Base-by-base conservation (phyloP, 2,113 vertebrate genomes). In the Vireo altiloquus region DNA sequence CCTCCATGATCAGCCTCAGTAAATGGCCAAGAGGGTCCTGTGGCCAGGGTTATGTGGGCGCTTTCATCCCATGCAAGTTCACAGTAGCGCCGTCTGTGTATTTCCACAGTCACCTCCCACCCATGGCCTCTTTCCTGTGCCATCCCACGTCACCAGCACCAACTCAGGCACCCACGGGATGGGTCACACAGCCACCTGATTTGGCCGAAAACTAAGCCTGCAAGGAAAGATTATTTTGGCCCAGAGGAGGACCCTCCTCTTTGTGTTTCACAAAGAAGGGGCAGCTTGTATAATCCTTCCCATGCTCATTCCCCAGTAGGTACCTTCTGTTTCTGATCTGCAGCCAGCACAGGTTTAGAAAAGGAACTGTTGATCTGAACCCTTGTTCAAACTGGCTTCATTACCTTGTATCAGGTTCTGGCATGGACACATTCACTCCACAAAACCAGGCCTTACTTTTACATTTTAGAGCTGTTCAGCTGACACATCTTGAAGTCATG, bases 81-180 rank as follows among this genome's bases (percentile, higher is more conserved):
- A 2, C 46, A 31, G 46, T 2, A 68, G 81, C 54, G 56, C 31
- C 0, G 0, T 17, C 15, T n/a, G 39, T 6, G 0, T 15, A 31
- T 52, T 89, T 44, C 46, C 46, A 76, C 1, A 1, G 40, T 53
- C 2, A 4, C 40, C 0, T 0, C 63, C 64, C 53, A 25, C n/a
- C 49, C 11, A 0, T 15, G 59, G 50, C 47, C 52, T 78, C 69
- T 9, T 50, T 61, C 33, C 39, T 63, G 9, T 3, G 1, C 49
- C 3, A 0, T 37, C 59, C 46, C 3, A 0, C 23, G 28, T 30
- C 85, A 70, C 37, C 3, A 2, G 49, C 49, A 42, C 60, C 7
- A 63, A 15, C 39, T 53, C 37, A 20, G 81, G 39, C n/a, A 22
- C 22, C 49, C 37, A 3, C 10, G 15, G 15, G 9, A 15, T 20